Evolutionary conservation across 2,888 invertebrate species (phyloP), one percentile per base, ranked within the genome.

Genomic region (Noctuana brunneofusca): DNA sequence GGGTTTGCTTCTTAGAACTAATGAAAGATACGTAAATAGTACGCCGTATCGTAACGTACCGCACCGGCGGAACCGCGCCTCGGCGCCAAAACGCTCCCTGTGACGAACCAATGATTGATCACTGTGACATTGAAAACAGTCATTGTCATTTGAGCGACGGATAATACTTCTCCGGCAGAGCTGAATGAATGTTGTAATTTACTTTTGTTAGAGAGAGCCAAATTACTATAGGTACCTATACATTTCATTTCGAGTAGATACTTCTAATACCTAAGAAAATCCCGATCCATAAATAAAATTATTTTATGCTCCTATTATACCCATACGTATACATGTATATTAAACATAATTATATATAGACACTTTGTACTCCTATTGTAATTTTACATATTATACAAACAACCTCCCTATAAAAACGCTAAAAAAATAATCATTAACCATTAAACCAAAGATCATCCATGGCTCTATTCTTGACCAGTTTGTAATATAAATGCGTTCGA

Each of bases 1-100:
- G 74, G 73, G 78, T 81, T 77, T 71, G 75, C 75, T 89, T 90
- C 90, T 79, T 48, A 76, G 90, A 91, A 90, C 83, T 86, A 88
- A 89, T 89, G 89, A 87, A 89, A 87, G 75, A 79, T 79, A 85
- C 89, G 78, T 83, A 90, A 90, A 91, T 90, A 89, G 88, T 80
- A 65, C 64, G 64, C 22, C 62, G n/a, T n/a, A n/a, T n/a, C 66
- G 41, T 27, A 16, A 27, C 50, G 50, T n/a, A 32, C 49, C 20
- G 69, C 69, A 66, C 66, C 74, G 77, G 74, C 81, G 87, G 87
- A 87, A 86, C 86, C 74, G 71, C 78, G 84, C 83, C 82, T 83
- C 86, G 78, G 68, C 81, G 76, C 79, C 79, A 69, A 73, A 74
- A 74, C 72, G 71, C 70, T 66, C 66, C 67, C 70, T 66, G 71